Percentiles rank a stretch among this genome's conserved stretches.
Conservation (phyloP, 2,797 vertebrate species). For the Oryzias dopingdopingensis region DNA sequence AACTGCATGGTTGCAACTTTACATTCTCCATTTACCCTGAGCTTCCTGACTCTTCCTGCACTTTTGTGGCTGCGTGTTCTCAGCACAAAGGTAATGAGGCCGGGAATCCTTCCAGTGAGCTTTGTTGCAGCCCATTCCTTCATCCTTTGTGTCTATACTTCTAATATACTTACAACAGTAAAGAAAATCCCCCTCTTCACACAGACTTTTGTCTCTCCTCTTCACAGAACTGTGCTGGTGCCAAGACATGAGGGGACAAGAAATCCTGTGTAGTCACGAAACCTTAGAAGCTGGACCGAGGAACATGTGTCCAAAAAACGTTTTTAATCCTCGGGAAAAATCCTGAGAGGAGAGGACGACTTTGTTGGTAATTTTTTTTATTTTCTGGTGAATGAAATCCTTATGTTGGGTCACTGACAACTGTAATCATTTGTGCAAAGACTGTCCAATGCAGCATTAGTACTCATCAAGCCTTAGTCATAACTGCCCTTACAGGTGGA, state of each 20-base stretch:
- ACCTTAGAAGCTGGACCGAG: slow-evolving; percentile 22
- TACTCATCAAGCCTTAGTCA: too few species aligned
- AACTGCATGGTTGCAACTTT: slow-evolving; percentile 19
- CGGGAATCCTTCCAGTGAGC: slow-evolving; percentile 51
- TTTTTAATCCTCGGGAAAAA: slow-evolving; percentile 23
- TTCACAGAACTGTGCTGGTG: slow-evolving; percentile 25
- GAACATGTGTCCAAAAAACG: slow-evolving; percentile 21
- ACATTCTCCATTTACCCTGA: slow-evolving; percentile 29
- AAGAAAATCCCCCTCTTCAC: slow-evolving; percentile 46
- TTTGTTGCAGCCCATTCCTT: slow-evolving; percentile 37
- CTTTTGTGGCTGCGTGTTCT: slow-evolving; percentile 53
- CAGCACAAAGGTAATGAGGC: slow-evolving; percentile 33
- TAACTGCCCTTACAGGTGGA: too few species aligned
- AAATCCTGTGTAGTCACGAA: slow-evolving; percentile 25
- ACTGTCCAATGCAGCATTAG: too few species aligned
- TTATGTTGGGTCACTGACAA: slow-evolving; percentile 3
- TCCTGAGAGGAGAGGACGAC: slow-evolving; percentile 15
- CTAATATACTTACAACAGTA: slow-evolving; percentile 47
- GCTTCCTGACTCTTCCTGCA: slow-evolving; percentile 43
- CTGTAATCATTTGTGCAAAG: too few species aligned
- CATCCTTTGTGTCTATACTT: slow-evolving; percentile 54
- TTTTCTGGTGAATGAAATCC: slow-evolving; percentile 7
- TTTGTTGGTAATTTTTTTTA: slow-evolving; percentile 5
- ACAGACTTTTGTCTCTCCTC: slow-evolving; percentile 29
- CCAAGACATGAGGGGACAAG: slow-evolving; percentile 33